Percentiles rank a stretch among this genome's conserved stretches.
These are phyloP conservation scores for Darwinula stevensoni DNA, from an alignment of 2,888 invertebrate species.

Conservation along the genomic window DNA sequence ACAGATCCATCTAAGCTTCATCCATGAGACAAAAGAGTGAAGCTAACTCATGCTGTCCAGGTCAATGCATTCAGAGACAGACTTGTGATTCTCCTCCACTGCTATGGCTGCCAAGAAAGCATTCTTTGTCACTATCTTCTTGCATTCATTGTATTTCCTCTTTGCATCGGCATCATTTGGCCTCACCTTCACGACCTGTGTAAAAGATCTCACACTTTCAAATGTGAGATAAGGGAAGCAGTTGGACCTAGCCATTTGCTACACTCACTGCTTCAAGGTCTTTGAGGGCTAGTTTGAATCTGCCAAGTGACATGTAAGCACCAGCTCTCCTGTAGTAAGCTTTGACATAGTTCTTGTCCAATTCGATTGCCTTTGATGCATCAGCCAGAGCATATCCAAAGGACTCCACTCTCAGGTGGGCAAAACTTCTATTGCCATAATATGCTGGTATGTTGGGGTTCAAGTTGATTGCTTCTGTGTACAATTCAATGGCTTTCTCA, in stretches of 20 bases:
- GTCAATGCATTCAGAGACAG: slow-evolving; percentile 42
- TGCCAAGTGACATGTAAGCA: slow-evolving; percentile 87
- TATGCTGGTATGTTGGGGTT: slow-evolving; percentile 58
- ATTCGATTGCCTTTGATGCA: slow-evolving; percentile 63
- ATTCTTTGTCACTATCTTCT: slow-evolving; percentile 72
- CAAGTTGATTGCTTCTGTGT: slow-evolving; percentile 53
- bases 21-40: slow-evolving; percentile 1
- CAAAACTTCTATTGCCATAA: slow-evolving; percentile 81
- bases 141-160: slow-evolving; percentile 68
- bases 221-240: too few relatives aligned
- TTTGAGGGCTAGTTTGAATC: slow-evolving; percentile 78
- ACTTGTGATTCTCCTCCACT: slow-evolving; percentile 57
- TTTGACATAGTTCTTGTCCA: slow-evolving; percentile 69
- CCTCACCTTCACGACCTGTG: slow-evolving; percentile 56
- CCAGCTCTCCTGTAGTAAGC: slow-evolving; percentile 91
- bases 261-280: slow-evolving; percentile 76
- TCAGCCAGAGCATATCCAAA: slow-evolving; percentile 81
- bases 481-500: slow-evolving; percentile 54
- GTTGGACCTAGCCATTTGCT: not conserved
- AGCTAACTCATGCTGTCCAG: slow-evolving; percentile 54
- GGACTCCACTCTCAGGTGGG: slow-evolving; percentile 71
- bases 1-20: too few relatives aligned
- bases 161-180: slow-evolving; percentile 86
- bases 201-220: slow-evolving; percentile 9
- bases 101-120: slow-evolving; percentile 93